A percentile compares a stretch with the other conserved stretches of the same genome.
These are phyloP conservation scores for Amblyjoppa proteus DNA, from an alignment of 2,888 invertebrate species.

Conservation along the genomic window DNA sequence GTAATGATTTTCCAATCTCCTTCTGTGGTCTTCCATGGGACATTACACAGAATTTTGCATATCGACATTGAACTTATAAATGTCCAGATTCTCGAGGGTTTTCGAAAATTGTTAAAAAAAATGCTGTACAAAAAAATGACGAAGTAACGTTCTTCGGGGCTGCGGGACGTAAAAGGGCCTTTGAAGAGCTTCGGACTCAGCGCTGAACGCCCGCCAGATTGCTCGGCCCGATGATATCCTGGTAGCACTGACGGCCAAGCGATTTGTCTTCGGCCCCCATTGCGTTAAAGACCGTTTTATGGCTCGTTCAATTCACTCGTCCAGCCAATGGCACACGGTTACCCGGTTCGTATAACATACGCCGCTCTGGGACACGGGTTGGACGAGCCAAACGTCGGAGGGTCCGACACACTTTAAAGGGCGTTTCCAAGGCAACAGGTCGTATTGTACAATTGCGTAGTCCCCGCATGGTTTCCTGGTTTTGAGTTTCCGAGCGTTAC, in stretches of 20 bases:
- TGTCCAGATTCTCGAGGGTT: too few species aligned
- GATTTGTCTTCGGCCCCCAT: conserved; percentile 79
- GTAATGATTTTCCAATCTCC: too few species aligned
- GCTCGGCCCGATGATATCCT: conserved; percentile 73
- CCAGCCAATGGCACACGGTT: conserved; percentile 55
- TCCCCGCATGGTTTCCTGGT: conserved; percentile 80
- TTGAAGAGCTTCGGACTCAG: conserved; percentile 20
- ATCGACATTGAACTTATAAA: too few species aligned
- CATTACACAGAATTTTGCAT: too few species aligned
- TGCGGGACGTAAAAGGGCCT: not conserved
- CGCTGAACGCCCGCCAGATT: conserved; percentile 42
- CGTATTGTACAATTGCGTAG: conserved; percentile 52
- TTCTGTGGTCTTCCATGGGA: too few species aligned
- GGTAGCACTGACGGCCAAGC: conserved; percentile 78
- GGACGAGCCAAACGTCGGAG: conserved; percentile 27
- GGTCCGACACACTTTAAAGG: conserved; percentile 39
- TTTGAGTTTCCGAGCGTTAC: conserved; percentile 75
- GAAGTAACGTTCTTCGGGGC: too few species aligned
- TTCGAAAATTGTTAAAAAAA: too few species aligned
- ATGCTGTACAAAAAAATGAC: too few species aligned
- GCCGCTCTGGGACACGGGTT: conserved; percentile 27
- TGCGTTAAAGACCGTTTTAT: conserved; percentile 74
- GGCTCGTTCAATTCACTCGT: conserved; percentile 73
- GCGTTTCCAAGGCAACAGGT: conserved; percentile 63
- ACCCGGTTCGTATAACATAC: conserved; percentile 13